A percentile compares a stretch with the other conserved stretches of the same genome.
phyloP scores from a whole-genome alignment of 2,888 invertebrate genomes.

The Rugalucina vietnamica region DNA sequence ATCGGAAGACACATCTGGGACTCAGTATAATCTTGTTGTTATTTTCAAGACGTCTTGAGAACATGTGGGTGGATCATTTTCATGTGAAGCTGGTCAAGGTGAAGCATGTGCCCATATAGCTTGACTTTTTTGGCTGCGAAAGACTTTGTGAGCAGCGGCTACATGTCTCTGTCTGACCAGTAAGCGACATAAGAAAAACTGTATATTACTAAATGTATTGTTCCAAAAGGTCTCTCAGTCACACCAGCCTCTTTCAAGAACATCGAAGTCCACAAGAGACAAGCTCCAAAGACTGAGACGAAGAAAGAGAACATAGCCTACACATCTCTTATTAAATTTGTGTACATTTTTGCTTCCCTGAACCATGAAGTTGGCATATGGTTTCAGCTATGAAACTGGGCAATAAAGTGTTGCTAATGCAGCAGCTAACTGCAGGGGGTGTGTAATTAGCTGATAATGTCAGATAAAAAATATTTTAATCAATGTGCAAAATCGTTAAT shows the following conservation, averaged over 20 bases:
- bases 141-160: slow-evolving; percentile 21
- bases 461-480: too few species aligned
- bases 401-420: too few species aligned
- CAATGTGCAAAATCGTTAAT: too few species aligned
- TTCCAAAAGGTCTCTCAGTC: slow-evolving; percentile 14
- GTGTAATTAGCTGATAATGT: too few species aligned
- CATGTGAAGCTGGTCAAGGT: slow-evolving; percentile 27
- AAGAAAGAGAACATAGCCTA: neutral
- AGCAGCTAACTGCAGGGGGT: too few species aligned
- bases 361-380: too few species aligned
- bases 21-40: slow-evolving; percentile 10
- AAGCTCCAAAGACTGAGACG: neutral
- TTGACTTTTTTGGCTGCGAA: slow-evolving; percentile 21
- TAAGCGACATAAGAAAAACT: slow-evolving; percentile 8
- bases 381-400: too few species aligned
- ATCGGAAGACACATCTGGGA: neutral
- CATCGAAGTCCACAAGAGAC: neutral
- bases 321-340: too few species aligned
- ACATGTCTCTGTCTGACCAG: slow-evolving; percentile 10
- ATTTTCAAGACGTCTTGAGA: neutral
- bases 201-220: slow-evolving; percentile 26
- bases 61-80: slow-evolving; percentile 13
- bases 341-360: too few species aligned
- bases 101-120: slow-evolving; percentile 30
- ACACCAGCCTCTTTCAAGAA: neutral